phyloP scores from a whole-genome alignment of 1,140 invertebrate species.

The Lepidurus apus region DNA sequence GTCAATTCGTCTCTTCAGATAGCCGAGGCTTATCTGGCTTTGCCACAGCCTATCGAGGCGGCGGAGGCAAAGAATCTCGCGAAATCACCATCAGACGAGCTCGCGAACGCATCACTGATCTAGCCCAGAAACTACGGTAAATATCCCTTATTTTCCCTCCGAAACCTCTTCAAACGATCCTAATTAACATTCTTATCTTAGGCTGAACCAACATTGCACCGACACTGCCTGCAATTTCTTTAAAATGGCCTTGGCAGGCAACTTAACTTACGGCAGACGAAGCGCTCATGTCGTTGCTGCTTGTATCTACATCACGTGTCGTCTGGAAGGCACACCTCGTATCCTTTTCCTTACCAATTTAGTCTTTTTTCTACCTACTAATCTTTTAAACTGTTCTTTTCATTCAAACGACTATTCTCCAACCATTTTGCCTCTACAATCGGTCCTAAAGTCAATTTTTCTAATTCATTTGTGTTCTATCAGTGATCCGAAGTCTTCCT shows the following conservation, averaged over 20 bases:
- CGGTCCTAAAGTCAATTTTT: too few relatives aligned
- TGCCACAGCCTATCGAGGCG: constrained; percentile 30
- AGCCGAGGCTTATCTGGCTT: constrained; percentile 56
- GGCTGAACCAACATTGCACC: constrained; percentile 82
- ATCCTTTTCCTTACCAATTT: constrained; percentile 56
- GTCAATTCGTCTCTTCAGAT: constrained; percentile 86
- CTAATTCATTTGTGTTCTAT: too few relatives aligned
- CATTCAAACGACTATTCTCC: neutral
- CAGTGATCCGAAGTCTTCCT: constrained; percentile 24
- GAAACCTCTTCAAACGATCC: constrained; percentile 1
- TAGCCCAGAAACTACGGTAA: constrained; percentile 67
- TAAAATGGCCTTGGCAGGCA: constrained; percentile 83
- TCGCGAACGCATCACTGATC: constrained; percentile 67
- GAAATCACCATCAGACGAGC: constrained; percentile 85
- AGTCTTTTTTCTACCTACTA: constrained; percentile 32
- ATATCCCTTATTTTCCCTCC: constrained; percentile 25
- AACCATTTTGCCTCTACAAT: too few relatives aligned
- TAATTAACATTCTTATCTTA: constrained; percentile 38
- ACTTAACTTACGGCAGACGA: constrained; percentile 85
- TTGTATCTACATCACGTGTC: constrained; percentile 95
- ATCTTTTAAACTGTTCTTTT: constrained; percentile 32
- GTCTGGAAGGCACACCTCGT: constrained; percentile 89
- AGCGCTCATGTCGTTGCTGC: constrained; percentile 90
- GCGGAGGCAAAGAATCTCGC: constrained; percentile 70
- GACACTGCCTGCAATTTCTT: constrained; percentile 94